phyloP scores from a whole-genome alignment of 2,888 invertebrate species.

The Eristalinus sepulchralis region DNA sequence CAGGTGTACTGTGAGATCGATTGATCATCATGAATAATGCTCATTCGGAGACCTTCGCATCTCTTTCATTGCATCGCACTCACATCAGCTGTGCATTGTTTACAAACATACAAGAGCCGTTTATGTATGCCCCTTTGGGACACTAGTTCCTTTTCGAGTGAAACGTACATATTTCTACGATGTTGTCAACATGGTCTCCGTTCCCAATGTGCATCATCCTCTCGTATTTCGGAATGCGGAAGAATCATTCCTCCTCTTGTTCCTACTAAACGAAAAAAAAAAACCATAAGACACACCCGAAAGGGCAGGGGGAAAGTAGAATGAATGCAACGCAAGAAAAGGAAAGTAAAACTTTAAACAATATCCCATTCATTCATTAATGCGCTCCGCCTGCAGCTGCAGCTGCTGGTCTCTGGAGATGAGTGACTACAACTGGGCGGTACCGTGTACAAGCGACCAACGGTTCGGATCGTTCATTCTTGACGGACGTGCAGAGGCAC shows the following conservation, averaged over 20 bases:
- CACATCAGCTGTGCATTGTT: constrained; percentile 47
- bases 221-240: constrained; percentile 52
- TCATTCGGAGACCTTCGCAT: not conserved
- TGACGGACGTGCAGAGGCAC: constrained; percentile 54
- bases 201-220: not conserved
- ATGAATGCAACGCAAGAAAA: constrained; percentile 18
- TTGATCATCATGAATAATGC: not conserved
- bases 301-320: not conserved
- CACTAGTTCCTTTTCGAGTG: not conserved
- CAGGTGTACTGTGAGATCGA: not conserved
- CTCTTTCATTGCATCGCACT: not conserved
- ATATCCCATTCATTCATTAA: constrained; percentile 66
- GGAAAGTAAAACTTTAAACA: constrained; percentile 65
- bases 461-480: constrained; percentile 60
- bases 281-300: not conserved
- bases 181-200: constrained; percentile 9
- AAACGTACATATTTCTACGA: constrained; percentile 17
- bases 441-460: not conserved
- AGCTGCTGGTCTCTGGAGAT: not conserved
- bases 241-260: constrained; percentile 32
- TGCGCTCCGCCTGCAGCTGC: constrained; percentile 11
- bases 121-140: not conserved
- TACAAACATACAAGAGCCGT: constrained; percentile 25
- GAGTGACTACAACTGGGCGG: not conserved
- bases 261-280: not conserved